Conservation (phyloP, 2,888 invertebrate species). For the Oligia strigilis region DNA sequence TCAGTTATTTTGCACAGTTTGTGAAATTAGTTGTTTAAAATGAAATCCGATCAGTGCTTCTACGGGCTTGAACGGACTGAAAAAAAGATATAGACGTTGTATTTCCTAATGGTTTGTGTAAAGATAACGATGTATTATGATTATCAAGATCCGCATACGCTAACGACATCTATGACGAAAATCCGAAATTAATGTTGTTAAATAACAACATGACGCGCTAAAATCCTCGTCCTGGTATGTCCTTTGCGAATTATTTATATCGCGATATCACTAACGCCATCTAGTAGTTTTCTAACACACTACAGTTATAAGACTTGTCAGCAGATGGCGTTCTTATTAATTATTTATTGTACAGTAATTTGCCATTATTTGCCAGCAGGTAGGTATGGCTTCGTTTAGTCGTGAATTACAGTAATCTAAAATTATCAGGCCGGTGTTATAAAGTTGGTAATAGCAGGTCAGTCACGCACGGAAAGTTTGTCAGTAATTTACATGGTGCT, state of each 20-base stretch:
- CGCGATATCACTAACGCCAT: slow-evolving; percentile 34
- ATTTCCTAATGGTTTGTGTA: slow-evolving; percentile 1
- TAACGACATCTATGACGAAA: slow-evolving; percentile 58
- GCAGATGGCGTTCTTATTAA: slow-evolving; percentile 51
- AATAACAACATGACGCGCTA: slow-evolving; percentile 24
- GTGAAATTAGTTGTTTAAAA: too few relatives aligned
- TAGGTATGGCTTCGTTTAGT: slow-evolving; percentile 17
- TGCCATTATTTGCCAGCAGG: slow-evolving; percentile 35
- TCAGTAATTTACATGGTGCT: slow-evolving; percentile 64
- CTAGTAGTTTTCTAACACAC: slow-evolving; percentile 17
- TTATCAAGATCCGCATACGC: neutral
- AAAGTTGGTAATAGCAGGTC: slow-evolving; percentile 58
- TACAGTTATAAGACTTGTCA: slow-evolving; percentile 4
- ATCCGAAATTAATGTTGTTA: slow-evolving; percentile 33
- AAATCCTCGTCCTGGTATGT: slow-evolving; percentile 18
- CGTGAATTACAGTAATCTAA: slow-evolving; percentile 33
- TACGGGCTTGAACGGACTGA: neutral
- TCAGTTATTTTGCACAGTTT: neutral
- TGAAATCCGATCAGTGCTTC: neutral
- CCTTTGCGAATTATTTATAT: slow-evolving; percentile 11
- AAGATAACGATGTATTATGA: neutral
- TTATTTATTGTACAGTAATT: slow-evolving; percentile 10
- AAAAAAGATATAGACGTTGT: too few relatives aligned
- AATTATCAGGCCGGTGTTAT: slow-evolving; percentile 50
- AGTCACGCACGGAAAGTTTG: slow-evolving; percentile 70